Evolutionary conservation across 2,888 invertebrate species (phyloP).

Genomic region (Meteorus colon): DNA sequence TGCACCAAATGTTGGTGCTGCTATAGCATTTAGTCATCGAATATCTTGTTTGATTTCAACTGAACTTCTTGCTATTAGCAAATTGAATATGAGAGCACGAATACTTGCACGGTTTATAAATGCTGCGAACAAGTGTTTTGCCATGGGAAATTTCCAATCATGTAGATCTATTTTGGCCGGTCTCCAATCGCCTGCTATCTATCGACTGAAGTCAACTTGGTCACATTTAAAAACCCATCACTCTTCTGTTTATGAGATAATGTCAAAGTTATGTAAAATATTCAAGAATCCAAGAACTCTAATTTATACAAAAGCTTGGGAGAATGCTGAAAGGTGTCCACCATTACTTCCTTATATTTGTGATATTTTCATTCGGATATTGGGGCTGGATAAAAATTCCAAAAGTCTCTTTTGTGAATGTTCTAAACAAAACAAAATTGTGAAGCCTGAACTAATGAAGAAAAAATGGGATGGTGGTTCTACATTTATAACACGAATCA

Average conservation of each 20-base stretch:
- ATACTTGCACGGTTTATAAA: conserved; percentile 76
- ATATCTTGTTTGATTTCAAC: conserved; percentile 74
- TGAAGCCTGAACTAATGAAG: background rate
- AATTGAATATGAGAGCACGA: conserved; percentile 72
- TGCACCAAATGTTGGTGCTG: conserved; percentile 75
- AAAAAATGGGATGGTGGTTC: conserved; percentile 28
- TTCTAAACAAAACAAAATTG: background rate
- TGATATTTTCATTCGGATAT: conserved; percentile 72
- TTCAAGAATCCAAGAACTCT: conserved; percentile 73
- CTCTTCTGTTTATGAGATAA: conserved; percentile 75
- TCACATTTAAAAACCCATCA: conserved; percentile 74
- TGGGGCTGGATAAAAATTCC: conserved; percentile 66
- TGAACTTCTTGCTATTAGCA: conserved; percentile 71
- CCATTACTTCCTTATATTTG: conserved; percentile 75
- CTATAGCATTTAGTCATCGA: conserved; percentile 76
- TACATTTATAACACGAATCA: conserved; percentile 8
- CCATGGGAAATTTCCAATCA: conserved; percentile 75
- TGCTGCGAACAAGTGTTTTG: conserved; percentile 75
- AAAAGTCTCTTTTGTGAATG: background rate
- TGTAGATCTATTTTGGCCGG: conserved; percentile 75
- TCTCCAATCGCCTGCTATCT: conserved; percentile 75
- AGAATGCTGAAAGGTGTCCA: conserved; percentile 66
- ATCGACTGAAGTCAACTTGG: conserved; percentile 75
- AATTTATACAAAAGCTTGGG: conserved; percentile 72
- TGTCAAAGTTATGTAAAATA: conserved; percentile 74